Base-by-base conservation (phyloP, 2,113 vertebrate species). In the Podiceps cristatus region DNA sequence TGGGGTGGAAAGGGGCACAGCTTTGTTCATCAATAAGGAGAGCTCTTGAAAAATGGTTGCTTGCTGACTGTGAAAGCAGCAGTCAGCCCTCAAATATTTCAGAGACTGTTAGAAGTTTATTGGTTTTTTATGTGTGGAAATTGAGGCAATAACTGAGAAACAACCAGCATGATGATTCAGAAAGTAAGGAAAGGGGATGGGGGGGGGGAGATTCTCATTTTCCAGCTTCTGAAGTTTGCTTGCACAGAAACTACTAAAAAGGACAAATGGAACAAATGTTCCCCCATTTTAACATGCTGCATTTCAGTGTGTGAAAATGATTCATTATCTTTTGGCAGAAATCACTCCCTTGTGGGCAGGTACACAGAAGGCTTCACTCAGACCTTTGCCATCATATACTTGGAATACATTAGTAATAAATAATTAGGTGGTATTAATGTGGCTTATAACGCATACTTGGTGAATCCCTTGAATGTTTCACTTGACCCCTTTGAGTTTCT, bases 281-380 rank as follows among this genome's bases (percentile, higher is more conserved):
- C 4, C 44, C 27, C 1, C 13, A 3, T 83, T 90, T 66, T 31
- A 55, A 67, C 9, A 58, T 11, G 3, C 3, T 56, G 33, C 10
- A 12, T 91, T 95, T 92, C 44, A 45, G n/a, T 50, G 10, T 76
- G 50, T 73, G 23, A 58, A 72, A 90, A 42, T 63, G 88, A 92
- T 94, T 91, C 5, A 69, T 62, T 95, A 31, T 76, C 71, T 90
- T 85, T 16, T 76, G 77, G 71, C 40, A 90, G 69, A 92, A 94
- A n/a, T 72, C 5, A n/a, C 10, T 91, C 53, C 27, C 37, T 76
- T 93, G 58, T 76, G 49, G 49, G 44, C 53, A 75, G 67, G 7
- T 78, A 7, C 2, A 2, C 13, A 49, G 60, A 68, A 79, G 28
- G 37, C 35, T 89, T 60, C 45, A 52, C 47, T 40, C 22, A 35